A percentile compares a stretch with the other conserved stretches of the same genome.
Evolutionary conservation across 2,113 vertebrate genomes (phyloP).

Genomic region (Struthidea cinerea): DNA sequence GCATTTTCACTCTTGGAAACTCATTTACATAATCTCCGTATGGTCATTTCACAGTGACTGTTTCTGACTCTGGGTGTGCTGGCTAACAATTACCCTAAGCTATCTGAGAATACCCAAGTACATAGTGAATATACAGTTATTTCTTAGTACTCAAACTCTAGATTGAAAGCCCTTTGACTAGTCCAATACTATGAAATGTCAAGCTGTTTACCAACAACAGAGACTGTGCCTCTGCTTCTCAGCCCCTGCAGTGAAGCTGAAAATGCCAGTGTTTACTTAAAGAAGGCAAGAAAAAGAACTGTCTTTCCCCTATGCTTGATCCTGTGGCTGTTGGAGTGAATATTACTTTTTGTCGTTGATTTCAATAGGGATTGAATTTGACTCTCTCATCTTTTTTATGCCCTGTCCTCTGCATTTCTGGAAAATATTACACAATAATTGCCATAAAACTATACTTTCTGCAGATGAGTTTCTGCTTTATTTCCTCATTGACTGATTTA

Average conservation of each 20-base stretch:
- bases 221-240: constrained; percentile 6
- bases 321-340: neutral
- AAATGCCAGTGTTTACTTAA: constrained; percentile 17
- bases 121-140: neutral
- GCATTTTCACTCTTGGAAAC: constrained; percentile 32
- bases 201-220: constrained; percentile 45
- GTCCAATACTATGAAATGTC: neutral
- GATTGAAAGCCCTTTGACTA: constrained; percentile 10
- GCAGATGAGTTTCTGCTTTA: neutral
- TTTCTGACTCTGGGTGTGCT: constrained; percentile 14
- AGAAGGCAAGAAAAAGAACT: neutral
- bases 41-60: constrained; percentile 60
- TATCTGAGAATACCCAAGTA: constrained; percentile 9
- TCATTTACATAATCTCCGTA: constrained; percentile 60
- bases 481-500: neutral
- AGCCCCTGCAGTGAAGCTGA: constrained; percentile 22
- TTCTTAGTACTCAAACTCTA: neutral
- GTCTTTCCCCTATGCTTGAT: neutral
- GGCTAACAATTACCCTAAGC: constrained; percentile 37
- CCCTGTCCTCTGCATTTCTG: neutral
- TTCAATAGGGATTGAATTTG: neutral
- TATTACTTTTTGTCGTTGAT: neutral
- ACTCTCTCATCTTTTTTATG: neutral
- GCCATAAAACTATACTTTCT: neutral
- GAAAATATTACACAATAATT: neutral